Percentiles rank a stretch among this genome's conserved stretches.
These are phyloP conservation scores for Scomber scombrus DNA, from an alignment of 2,113 vertebrate genomes.

Conservation along the genomic window DNA sequence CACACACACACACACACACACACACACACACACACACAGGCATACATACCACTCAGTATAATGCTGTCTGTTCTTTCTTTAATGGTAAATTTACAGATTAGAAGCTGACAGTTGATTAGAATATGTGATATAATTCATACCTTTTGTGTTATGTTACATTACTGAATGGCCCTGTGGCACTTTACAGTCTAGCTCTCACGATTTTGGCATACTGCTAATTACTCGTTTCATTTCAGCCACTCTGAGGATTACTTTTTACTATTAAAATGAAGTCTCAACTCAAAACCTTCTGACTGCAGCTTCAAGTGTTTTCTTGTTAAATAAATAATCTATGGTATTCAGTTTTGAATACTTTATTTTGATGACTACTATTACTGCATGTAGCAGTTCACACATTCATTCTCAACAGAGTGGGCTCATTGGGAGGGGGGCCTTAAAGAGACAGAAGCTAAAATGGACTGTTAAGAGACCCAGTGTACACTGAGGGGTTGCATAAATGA, in stretches of 20 bases:
- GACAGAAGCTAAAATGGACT: no score
- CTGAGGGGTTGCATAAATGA: no score
- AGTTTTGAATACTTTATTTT: constrained; percentile 8
- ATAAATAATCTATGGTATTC: neutral
- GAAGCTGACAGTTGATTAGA: constrained; percentile 1
- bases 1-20: neutral
- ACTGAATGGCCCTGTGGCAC: constrained; percentile 19
- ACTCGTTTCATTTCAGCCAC: constrained; percentile 1
- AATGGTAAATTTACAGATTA: constrained; percentile 4
- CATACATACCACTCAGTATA: neutral
- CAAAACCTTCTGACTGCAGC: neutral
- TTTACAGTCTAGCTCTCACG: constrained; percentile 4
- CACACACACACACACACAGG: constrained; percentile 2
- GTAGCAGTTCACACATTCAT: constrained; percentile 23
- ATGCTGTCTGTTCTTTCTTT: constrained; percentile 2
- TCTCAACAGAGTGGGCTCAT: no score
- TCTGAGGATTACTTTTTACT: neutral
- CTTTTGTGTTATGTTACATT: constrained; percentile 10
- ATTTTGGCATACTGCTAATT: constrained; percentile 18
- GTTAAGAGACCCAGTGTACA: no score
- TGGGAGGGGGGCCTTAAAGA: no score
- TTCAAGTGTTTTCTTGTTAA: constrained; percentile 3
- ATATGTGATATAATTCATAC: constrained; percentile 23
- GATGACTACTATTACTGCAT: neutral
- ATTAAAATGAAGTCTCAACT: constrained; percentile 6